phyloP scores from a whole-genome alignment of 35 echinoderm and acorn worm genomes.

The Patiria miniata region DNA sequence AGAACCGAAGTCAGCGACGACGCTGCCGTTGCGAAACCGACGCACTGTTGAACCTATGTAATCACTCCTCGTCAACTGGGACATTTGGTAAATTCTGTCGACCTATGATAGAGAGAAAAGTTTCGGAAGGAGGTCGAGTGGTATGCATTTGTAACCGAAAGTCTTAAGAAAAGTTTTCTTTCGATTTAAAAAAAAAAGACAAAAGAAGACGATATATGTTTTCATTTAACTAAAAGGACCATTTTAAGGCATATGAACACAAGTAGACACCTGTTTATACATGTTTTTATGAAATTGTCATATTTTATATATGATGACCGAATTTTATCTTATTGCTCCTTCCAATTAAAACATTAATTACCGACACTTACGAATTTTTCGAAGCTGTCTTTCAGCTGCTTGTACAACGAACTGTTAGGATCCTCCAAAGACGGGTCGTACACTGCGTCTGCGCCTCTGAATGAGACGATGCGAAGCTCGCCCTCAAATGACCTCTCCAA shows the following conservation, averaged over 20 bases:
- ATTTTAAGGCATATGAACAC: too few species aligned
- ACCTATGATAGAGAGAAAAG: not conserved
- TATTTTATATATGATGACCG: too few species aligned
- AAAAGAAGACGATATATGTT: too few species aligned
- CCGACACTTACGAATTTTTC: not conserved
- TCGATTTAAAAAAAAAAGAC: too few species aligned
- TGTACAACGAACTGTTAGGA: not conserved
- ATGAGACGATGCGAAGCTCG: not conserved
- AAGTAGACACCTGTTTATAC: too few species aligned
- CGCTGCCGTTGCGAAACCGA: not conserved
- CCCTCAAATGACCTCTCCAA: slow-evolving; percentile 4
- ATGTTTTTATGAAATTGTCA: too few species aligned
- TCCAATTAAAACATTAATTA: too few species aligned
- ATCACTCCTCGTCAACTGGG: not conserved
- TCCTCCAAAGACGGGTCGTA: not conserved
- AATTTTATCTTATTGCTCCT: not conserved
- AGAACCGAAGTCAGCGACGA: not conserved
- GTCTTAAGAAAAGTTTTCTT: not conserved
- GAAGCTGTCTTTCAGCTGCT: not conserved
- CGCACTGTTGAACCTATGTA: not conserved
- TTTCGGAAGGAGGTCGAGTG: too few species aligned
- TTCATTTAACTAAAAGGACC: too few species aligned
- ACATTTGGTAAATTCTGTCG: not conserved
- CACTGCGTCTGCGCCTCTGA: not conserved
- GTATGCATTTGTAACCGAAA: too few species aligned